Conservation (phyloP, 2,797 vertebrate genomes). For the Micropoecilia bifurca region DNA sequence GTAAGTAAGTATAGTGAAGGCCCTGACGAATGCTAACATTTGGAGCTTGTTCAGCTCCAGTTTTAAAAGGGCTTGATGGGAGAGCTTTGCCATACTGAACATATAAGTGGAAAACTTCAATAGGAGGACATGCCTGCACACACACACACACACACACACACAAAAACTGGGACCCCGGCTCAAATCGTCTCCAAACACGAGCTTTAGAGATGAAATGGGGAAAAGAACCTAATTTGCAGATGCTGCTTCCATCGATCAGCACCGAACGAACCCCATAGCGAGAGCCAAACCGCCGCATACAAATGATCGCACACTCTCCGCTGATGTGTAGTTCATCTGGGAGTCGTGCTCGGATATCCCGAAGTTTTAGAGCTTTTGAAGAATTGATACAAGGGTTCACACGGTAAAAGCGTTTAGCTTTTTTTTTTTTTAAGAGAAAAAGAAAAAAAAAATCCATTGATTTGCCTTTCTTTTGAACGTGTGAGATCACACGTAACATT, state of each 20-base stretch:
- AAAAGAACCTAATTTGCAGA: constrained; percentile 70
- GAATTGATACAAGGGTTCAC: constrained; percentile 54
- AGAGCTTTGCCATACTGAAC: constrained; percentile 4
- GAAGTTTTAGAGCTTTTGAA: constrained; percentile 65
- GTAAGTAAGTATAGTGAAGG: constrained; percentile 59
- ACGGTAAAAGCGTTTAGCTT: constrained; percentile 36
- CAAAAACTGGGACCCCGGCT: constrained; percentile 41
- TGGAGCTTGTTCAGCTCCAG: constrained; percentile 42
- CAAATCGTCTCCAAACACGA: constrained; percentile 55
- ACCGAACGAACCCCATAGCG: constrained; percentile 39
- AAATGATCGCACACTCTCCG: constrained; percentile 59
- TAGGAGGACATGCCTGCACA: constrained; percentile 33
- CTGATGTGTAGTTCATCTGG: constrained; percentile 37
- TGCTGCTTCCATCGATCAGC: constrained; percentile 69
- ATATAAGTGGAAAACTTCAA: constrained; percentile 70
- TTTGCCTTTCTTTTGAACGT: constrained; percentile 27
- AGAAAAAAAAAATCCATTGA: constrained; percentile 15
- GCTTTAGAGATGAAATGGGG: constrained; percentile 63
- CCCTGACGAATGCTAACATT: constrained; percentile 59
- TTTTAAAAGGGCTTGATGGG: constrained; percentile 59
- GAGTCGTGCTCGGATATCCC: constrained; percentile 54
- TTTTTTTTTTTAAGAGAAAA: not conserved
- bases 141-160: too few relatives aligned
- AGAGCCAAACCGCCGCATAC: constrained; percentile 41
- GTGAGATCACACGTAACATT: constrained; percentile 27